phyloP scores from a whole-genome alignment of 2,797 vertebrate species.

The Dipus sagitta region DNA sequence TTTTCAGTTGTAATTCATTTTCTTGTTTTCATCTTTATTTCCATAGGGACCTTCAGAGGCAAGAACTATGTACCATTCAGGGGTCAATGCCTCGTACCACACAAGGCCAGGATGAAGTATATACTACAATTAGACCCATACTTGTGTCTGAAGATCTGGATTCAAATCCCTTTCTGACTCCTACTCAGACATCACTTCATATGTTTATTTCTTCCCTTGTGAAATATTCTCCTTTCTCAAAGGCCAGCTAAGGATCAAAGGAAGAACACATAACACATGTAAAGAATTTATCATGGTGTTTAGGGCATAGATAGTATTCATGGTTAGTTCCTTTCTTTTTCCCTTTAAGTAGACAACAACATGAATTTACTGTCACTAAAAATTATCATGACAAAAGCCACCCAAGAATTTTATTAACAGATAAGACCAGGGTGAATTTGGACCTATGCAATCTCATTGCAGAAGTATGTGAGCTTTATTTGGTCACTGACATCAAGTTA shows the following conservation, averaged over 20 bases:
- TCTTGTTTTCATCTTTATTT: background rate
- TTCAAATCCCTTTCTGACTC: background rate
- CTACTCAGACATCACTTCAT: background rate
- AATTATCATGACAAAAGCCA: background rate
- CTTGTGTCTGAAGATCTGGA: background rate
- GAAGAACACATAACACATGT: background rate
- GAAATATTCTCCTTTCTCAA: background rate
- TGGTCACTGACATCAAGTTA: constrained; percentile 1
- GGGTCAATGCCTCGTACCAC: background rate
- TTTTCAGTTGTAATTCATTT: constrained; percentile 16
- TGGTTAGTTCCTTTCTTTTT: background rate
- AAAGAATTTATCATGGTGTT: constrained; percentile 4
- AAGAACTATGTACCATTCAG: background rate
- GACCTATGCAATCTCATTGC: background rate
- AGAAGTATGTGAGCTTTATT: background rate
- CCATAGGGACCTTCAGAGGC: background rate
- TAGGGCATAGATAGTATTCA: background rate
- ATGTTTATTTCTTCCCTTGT: constrained; percentile 37
- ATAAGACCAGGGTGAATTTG: background rate
- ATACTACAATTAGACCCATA: background rate
- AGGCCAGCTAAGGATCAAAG: constrained; percentile 10
- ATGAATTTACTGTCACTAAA: constrained; percentile 39
- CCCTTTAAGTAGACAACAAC: constrained; percentile 23
- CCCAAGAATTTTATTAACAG: constrained; percentile 7
- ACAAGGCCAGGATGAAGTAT: background rate